A percentile compares a stretch with the other conserved stretches of the same genome.
phyloP scores from a whole-genome alignment of 2,797 vertebrate species.

The Rachycentron canadum region DNA sequence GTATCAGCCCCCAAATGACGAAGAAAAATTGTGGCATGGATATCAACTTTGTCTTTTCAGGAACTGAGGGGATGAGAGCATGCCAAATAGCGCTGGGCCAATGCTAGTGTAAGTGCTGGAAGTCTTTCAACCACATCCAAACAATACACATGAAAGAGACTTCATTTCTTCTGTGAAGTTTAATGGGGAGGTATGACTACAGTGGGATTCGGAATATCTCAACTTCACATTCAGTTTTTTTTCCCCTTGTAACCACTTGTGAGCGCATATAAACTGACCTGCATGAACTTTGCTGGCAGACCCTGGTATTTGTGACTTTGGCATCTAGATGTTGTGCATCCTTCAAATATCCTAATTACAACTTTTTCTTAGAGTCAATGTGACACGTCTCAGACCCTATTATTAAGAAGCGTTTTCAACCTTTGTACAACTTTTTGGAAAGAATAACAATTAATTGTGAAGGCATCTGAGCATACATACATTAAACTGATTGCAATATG shows the following conservation, averaged over 20 bases:
- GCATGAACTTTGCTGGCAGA: constrained; percentile 4
- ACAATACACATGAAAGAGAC: neutral
- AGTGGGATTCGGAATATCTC: neutral
- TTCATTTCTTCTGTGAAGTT: neutral
- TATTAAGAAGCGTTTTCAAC: neutral
- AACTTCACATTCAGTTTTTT: neutral
- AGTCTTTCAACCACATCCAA: too few species aligned
- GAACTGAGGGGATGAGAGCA: neutral
- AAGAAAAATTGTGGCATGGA: neutral
- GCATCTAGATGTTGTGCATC: neutral
- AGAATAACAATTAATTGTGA: neutral
- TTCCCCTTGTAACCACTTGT: neutral
- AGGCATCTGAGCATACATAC: neutral
- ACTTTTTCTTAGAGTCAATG: neutral
- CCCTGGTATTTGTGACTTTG: neutral
- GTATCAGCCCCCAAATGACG: neutral
- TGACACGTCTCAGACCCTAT: neutral
- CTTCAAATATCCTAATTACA: neutral
- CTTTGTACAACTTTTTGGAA: neutral
- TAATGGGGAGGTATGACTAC: too few species aligned
- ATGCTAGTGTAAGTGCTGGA: too few species aligned
- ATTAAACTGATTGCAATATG: neutral
- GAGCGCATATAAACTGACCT: neutral
- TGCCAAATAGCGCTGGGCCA: neutral
- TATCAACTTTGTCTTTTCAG: neutral